Evolutionary conservation across 2,797 vertebrate species (phyloP).

Genomic region (Platalea minor): DNA sequence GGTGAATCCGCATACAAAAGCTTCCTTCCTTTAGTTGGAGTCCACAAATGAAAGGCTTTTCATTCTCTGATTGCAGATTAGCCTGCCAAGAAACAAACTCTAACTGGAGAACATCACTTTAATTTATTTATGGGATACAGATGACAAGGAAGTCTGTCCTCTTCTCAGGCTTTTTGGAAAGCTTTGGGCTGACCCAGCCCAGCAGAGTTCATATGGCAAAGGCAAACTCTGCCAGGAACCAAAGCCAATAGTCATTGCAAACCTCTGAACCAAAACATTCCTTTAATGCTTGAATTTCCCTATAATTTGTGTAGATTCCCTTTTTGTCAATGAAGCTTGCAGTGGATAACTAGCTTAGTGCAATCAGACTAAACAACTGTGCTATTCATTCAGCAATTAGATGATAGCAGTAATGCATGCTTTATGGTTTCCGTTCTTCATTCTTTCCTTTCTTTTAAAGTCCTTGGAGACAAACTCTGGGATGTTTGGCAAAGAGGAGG

Average conservation of each 20-base stretch:
- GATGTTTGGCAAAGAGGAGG: constrained; percentile 72
- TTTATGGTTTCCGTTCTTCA: constrained; percentile 79
- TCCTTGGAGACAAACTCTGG: constrained; percentile 73
- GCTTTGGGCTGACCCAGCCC: constrained; percentile 72
- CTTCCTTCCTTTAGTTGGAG: constrained; percentile 78
- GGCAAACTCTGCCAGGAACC: constrained; percentile 72
- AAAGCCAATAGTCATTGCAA: constrained; percentile 78
- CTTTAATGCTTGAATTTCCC: constrained; percentile 76
- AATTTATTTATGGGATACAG: constrained; percentile 85
- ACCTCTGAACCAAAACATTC: constrained; percentile 81
- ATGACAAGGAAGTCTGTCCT: constrained; percentile 80
- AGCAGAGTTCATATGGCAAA: constrained; percentile 77
- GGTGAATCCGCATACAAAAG: constrained; percentile 75
- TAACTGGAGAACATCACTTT: constrained; percentile 82
- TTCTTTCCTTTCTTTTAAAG: constrained; percentile 76
- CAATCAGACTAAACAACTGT: constrained; percentile 79
- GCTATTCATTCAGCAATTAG: constrained; percentile 80
- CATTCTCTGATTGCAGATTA: constrained; percentile 78
- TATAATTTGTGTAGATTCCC: constrained; percentile 79
- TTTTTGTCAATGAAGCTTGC: constrained; percentile 81
- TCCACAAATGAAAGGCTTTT: constrained; percentile 81
- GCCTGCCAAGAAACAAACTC: constrained; percentile 81
- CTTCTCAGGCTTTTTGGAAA: constrained; percentile 76
- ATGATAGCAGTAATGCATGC: constrained; percentile 75
- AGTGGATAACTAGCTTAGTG: constrained; percentile 72